A percentile compares a stretch with the other conserved stretches of the same genome.
These are phyloP conservation scores for Ormyrus labotus DNA, from an alignment of 2,888 invertebrate species.

Conservation along the genomic window DNA sequence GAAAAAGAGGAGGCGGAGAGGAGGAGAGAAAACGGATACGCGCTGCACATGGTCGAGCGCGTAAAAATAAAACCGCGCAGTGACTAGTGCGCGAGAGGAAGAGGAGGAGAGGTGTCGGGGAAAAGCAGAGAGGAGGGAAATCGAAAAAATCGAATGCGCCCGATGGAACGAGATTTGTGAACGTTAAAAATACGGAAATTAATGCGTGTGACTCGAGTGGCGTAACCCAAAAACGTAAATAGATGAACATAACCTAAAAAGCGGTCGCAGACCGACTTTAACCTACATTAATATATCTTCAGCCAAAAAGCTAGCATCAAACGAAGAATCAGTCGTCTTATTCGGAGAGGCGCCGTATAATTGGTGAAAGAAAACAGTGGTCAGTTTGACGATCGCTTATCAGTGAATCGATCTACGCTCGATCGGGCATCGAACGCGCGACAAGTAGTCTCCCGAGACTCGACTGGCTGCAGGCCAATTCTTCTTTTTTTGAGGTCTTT, in stretches of 20 bases:
- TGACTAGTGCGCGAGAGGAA: constrained; percentile 20
- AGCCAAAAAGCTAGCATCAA: too few relatives aligned
- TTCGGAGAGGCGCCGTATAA: not conserved
- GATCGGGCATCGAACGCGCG: constrained; percentile 26
- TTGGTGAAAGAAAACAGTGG: not conserved
- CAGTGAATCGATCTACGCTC: constrained; percentile 40
- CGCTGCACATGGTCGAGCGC: constrained; percentile 57
- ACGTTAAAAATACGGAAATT: constrained; percentile 51
- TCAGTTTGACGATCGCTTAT: not conserved
- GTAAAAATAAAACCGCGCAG: constrained; percentile 55
- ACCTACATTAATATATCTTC: not conserved
- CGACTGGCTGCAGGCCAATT: constrained; percentile 13
- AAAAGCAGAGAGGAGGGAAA: not conserved
- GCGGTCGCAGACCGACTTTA: not conserved
- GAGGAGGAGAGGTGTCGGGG: not conserved
- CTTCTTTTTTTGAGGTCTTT: not conserved
- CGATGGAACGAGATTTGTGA: constrained; percentile 23
- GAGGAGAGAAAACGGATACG: constrained; percentile 51
- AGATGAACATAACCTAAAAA: constrained; percentile 24
- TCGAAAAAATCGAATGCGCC: constrained; percentile 16
- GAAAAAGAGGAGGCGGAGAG: constrained; percentile 22
- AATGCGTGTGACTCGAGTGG: constrained; percentile 20
- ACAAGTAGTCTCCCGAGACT: constrained; percentile 4
- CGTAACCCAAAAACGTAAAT: constrained; percentile 48
- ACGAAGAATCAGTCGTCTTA: not conserved